These are phyloP conservation scores for Pogonocherus hispidulus DNA, from an alignment of 2,888 invertebrate species.

Conservation along the genomic window DNA sequence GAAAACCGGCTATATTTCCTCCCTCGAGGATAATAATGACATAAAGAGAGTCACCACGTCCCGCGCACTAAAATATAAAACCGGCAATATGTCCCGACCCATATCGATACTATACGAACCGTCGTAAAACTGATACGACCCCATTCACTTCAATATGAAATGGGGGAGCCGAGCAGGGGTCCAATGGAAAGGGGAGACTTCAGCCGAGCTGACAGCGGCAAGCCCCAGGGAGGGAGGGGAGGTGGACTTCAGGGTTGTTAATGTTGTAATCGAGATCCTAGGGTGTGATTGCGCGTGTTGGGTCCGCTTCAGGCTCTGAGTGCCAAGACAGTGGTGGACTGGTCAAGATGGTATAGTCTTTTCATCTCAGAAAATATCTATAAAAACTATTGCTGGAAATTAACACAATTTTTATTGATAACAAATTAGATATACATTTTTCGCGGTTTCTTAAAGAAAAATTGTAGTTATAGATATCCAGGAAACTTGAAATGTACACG, in stretches of 20 bases:
- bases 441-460: too few species aligned
- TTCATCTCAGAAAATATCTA: too few species aligned
- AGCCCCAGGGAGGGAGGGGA: conserved; percentile 30
- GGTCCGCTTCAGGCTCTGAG: conserved; percentile 51
- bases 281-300: conserved; percentile 63
- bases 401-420: too few species aligned
- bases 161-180: conserved; percentile 42
- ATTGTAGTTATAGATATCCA: too few species aligned
- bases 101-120: conserved; percentile 53
- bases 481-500: too few species aligned
- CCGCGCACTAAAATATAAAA: conserved; percentile 17
- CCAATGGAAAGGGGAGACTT: conserved; percentile 17
- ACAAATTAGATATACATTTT: too few species aligned
- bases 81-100: conserved; percentile 51
- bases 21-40: conserved; percentile 1
- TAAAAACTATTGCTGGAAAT: too few species aligned
- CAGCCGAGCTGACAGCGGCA: conserved; percentile 34
- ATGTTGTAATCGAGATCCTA: conserved; percentile 64
- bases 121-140: conserved; percentile 55
- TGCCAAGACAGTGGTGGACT: background rate
- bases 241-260: conserved; percentile 54
- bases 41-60: conserved; percentile 2
- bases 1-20: background rate
- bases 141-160: conserved; percentile 54
- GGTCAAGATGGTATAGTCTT: too few species aligned